Conservation (phyloP, 2,888 invertebrate species). For the Melanchra persicariae region DNA sequence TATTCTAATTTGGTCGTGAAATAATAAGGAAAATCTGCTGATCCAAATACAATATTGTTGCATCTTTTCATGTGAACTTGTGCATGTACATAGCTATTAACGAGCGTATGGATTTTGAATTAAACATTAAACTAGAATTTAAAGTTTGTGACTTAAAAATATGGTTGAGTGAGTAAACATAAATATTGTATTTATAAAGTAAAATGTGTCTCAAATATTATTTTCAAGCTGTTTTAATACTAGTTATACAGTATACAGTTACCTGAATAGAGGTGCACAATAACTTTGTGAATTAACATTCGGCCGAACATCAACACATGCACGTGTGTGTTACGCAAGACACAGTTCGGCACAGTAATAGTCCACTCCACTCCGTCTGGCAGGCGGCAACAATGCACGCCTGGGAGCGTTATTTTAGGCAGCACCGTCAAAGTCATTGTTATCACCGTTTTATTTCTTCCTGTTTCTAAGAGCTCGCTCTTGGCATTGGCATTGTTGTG, state of each 20-base stretch:
- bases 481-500: slow-evolving; percentile 84
- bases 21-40: slow-evolving; percentile 42
- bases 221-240: background rate
- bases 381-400: slow-evolving; percentile 73
- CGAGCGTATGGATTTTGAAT: background rate
- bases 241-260: background rate
- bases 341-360: slow-evolving; percentile 64
- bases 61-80: slow-evolving; percentile 4
- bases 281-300: slow-evolving; percentile 15
- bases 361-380: slow-evolving; percentile 66
- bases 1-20: slow-evolving; percentile 33
- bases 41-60: background rate
- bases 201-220: background rate
- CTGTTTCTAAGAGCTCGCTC: slow-evolving; percentile 80
- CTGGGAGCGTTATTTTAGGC: slow-evolving; percentile 87
- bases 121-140: background rate
- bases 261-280: slow-evolving; percentile 12
- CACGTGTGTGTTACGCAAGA: slow-evolving; percentile 66
- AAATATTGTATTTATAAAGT: background rate
- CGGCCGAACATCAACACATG: slow-evolving; percentile 32
- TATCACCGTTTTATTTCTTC: slow-evolving; percentile 83
- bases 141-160: background rate
- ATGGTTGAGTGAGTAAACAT: slow-evolving; percentile 17
- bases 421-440: slow-evolving; percentile 80
- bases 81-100: background rate